phyloP scores from a whole-genome alignment of 2,113 vertebrate genomes.

The Protobothrops mucrosquamatus region DNA sequence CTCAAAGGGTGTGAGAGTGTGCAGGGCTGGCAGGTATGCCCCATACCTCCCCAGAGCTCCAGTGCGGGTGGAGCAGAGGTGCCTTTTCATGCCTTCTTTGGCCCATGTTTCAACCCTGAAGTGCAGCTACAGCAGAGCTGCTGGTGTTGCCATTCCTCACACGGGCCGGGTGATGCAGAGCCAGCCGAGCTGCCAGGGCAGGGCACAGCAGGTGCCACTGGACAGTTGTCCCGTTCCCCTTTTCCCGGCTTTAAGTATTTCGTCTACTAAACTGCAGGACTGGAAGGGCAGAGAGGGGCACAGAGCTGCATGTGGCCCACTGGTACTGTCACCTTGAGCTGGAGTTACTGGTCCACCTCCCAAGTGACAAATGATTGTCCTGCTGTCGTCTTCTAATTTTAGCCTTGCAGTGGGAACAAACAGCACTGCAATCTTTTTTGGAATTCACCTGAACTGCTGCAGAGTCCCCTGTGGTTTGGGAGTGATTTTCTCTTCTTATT shows the following conservation, averaged over 20 bases:
- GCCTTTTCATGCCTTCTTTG: neutral
- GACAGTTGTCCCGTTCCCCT: neutral
- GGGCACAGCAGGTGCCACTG: neutral
- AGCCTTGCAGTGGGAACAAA: slow-evolving; percentile 13
- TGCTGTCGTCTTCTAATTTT: slow-evolving; percentile 4
- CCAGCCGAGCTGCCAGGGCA: neutral
- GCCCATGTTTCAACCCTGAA: neutral
- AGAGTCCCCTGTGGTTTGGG: neutral
- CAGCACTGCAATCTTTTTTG: neutral
- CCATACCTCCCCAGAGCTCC: neutral
- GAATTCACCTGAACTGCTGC: neutral
- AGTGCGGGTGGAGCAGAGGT: no score
- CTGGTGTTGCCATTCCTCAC: neutral
- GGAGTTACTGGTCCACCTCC: neutral
- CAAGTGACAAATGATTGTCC: neutral
- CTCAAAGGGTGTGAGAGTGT: neutral
- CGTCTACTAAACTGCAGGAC: neutral
- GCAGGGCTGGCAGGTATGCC: neutral
- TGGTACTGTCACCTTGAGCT: neutral
- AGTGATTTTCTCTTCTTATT: neutral
- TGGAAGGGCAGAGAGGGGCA: no score
- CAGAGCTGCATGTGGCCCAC: neutral
- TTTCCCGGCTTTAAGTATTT: neutral
- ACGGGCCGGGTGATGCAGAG: neutral
- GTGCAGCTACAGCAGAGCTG: neutral